These are phyloP conservation scores for Macrosoma leucophasiata DNA, from an alignment of 2,888 invertebrate genomes.

Conservation along the genomic window DNA sequence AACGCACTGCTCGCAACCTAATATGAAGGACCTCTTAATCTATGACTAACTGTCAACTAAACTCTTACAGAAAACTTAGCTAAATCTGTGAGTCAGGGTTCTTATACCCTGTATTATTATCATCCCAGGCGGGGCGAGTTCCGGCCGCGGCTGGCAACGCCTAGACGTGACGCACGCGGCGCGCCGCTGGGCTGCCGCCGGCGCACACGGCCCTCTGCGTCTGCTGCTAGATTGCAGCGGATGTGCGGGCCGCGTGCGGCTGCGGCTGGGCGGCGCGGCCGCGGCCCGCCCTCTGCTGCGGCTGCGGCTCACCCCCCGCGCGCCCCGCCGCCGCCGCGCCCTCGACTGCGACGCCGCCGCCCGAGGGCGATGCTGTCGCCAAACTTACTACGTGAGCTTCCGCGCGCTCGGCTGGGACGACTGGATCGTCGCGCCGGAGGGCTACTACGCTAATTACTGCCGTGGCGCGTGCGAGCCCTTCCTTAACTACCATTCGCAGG, in stretches of 20 bases:
- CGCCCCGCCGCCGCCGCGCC: slow-evolving; percentile 86
- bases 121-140: slow-evolving; percentile 28
- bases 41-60: no score
- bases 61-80: no score
- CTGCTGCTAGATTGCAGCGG: slow-evolving; percentile 91
- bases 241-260: slow-evolving; percentile 83
- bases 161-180: slow-evolving; percentile 88
- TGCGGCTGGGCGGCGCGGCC: slow-evolving; percentile 74
- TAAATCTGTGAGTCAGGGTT: no score
- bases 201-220: slow-evolving; percentile 77
- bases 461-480: slow-evolving; percentile 91
- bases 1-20: no score
- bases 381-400: slow-evolving; percentile 94
- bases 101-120: neutral
- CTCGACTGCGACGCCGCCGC: slow-evolving; percentile 84
- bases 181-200: slow-evolving; percentile 52
- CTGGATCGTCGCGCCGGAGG: slow-evolving; percentile 93
- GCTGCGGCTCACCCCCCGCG: slow-evolving; percentile 82
- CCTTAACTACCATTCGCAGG: slow-evolving; percentile 92
- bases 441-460: slow-evolving; percentile 96
- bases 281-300: slow-evolving; percentile 90
- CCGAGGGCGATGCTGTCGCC: slow-evolving; percentile 83
- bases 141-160: slow-evolving; percentile 88
- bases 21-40: no score
- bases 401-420: slow-evolving; percentile 95